phyloP scores from a whole-genome alignment of 2,888 invertebrate genomes.

The Stenchaetothrips biformis region DNA sequence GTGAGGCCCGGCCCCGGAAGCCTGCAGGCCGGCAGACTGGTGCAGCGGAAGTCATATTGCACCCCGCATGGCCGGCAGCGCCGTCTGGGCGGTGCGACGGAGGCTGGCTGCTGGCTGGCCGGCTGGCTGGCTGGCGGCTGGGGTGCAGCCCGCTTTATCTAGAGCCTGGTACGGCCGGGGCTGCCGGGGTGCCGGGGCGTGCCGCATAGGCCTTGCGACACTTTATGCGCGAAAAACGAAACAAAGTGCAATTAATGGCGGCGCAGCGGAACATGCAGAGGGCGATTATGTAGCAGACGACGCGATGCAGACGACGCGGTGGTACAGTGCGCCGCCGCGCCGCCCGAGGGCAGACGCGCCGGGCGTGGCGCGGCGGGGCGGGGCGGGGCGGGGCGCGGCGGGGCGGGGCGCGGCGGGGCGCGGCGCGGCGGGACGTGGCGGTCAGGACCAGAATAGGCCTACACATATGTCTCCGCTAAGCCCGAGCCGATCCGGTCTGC shows the following conservation, averaged over 20 bases:
- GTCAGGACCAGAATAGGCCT: constrained; percentile 8
- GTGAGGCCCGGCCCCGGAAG: neutral
- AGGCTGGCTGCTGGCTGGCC: neutral
- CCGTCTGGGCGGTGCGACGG: neutral
- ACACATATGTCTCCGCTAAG: constrained; percentile 10
- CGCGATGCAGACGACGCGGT: neutral
- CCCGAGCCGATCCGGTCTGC: neutral
- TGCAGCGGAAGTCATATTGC: constrained; percentile 22
- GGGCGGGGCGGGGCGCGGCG: neutral
- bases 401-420: neutral
- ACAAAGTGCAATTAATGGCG: constrained; percentile 7
- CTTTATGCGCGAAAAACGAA: constrained; percentile 24
- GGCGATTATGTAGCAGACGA: neutral
- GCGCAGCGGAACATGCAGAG: constrained; percentile 9
- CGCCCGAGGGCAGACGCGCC: neutral
- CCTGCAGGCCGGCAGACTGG: neutral
- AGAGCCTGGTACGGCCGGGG: neutral
- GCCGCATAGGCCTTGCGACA: neutral
- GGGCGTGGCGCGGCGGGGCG: neutral
- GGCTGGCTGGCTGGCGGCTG: neutral
- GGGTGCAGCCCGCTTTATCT: constrained; percentile 8
- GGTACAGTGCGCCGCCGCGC: neutral
- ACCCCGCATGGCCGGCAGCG: neutral
- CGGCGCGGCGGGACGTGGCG: neutral
- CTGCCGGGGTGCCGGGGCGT: neutral